Conservation (phyloP, 2,113 vertebrate species). For the Fukomys damarensis region DNA sequence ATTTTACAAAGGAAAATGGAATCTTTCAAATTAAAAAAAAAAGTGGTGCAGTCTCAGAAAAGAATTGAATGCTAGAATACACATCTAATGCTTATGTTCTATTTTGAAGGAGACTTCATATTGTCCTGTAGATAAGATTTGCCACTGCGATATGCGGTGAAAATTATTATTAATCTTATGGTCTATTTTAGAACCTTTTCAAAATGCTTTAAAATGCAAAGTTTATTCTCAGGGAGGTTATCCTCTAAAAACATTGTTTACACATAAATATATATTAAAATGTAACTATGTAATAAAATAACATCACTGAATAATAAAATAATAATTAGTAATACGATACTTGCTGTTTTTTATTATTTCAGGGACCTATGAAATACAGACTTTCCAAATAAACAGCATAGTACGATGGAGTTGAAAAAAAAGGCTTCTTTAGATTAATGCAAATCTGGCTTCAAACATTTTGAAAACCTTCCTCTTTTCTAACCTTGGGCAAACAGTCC, state of each 20-base stretch:
- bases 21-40: constrained; percentile 16
- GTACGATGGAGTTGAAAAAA: not conserved
- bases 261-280: constrained; percentile 62
- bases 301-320: constrained; percentile 48
- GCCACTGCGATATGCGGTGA: not conserved
- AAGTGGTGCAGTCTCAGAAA: not conserved
- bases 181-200: constrained; percentile 35
- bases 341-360: not conserved
- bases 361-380: not conserved
- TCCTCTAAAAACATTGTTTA: constrained; percentile 37
- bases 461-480: not conserved
- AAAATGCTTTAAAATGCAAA: constrained; percentile 54
- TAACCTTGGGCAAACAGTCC: not conserved
- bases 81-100: not conserved
- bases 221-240: not conserved
- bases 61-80: not conserved
- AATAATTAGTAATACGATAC: constrained; percentile 51
- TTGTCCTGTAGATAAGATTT: constrained; percentile 48
- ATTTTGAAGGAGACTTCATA: constrained; percentile 29
- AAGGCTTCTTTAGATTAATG: not conserved
- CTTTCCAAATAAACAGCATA: not conserved
- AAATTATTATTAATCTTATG: constrained; percentile 44
- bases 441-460: not conserved
- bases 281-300: constrained; percentile 52
- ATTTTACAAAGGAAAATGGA: not conserved